These are phyloP conservation scores for Falcaria lacertinaria DNA, from an alignment of 2,888 invertebrate species.

Conservation along the genomic window DNA sequence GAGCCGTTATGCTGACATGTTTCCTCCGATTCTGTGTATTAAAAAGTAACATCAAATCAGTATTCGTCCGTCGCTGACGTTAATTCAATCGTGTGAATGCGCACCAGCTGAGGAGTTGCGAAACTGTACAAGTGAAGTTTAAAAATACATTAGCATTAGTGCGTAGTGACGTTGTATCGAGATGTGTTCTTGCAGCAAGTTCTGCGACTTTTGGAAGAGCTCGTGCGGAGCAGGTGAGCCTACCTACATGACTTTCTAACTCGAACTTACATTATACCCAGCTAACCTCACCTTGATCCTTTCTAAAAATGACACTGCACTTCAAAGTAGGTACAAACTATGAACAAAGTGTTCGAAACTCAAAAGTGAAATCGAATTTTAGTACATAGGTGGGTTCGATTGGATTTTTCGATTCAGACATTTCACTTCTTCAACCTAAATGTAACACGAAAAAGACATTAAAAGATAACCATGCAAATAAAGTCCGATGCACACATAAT, in stretches of 20 bases:
- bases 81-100: conserved; percentile 56
- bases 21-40: conserved; percentile 47
- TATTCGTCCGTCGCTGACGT: conserved; percentile 49
- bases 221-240: conserved; percentile 74
- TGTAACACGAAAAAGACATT: background rate
- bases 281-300: conserved; percentile 30
- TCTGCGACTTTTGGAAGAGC: conserved; percentile 75
- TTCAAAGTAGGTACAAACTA: conserved; percentile 5
- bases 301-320: conserved; percentile 28
- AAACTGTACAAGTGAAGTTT: conserved; percentile 78
- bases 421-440: background rate
- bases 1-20: conserved; percentile 60
- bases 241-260: conserved; percentile 41
- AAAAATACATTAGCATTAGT: conserved; percentile 76
- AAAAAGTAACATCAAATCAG: conserved; percentile 47
- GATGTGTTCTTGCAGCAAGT: conserved; percentile 76
- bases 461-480: background rate
- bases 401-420: background rate
- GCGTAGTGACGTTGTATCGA: conserved; percentile 60
- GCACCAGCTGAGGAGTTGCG: conserved; percentile 67
- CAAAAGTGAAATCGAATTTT: conserved; percentile 27
- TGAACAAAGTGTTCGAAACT: conserved; percentile 17
- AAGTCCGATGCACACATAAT: too few species aligned
- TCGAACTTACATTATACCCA: too few species aligned
- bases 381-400: conserved; percentile 4